Evolutionary conservation across 2,113 vertebrate genomes (phyloP).

Genomic region (Coturnix japonica): DNA sequence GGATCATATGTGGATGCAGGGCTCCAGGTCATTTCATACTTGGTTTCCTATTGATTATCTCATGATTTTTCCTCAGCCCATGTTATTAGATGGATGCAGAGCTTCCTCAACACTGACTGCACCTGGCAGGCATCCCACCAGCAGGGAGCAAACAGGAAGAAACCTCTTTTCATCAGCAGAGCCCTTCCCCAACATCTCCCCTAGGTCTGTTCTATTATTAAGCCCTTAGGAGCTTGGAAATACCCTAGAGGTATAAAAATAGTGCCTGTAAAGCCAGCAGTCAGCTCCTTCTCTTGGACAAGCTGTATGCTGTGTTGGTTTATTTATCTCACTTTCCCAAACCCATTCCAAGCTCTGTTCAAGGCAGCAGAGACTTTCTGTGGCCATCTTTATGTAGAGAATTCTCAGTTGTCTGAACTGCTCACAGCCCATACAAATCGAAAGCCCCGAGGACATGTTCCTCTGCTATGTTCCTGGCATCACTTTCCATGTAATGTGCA

Average conservation of each 20-base stretch:
- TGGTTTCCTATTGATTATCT: not conserved
- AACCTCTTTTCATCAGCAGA: conserved; percentile 1
- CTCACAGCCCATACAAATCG: not conserved
- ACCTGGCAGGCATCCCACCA: not conserved
- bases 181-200: not conserved
- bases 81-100: not conserved
- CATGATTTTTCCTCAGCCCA: not conserved
- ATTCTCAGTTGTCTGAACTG: rapidly evolving
- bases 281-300: not conserved
- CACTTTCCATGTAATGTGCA: not conserved
- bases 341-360: not conserved
- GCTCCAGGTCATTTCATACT: not conserved
- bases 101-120: not conserved
- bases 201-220: not conserved
- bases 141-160: conserved; percentile 22
- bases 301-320: not conserved
- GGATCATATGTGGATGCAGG: not conserved
- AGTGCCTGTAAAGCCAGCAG: conserved; percentile 11
- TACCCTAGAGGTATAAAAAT: not conserved
- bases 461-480: not conserved
- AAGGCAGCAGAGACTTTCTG: not conserved
- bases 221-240: not conserved
- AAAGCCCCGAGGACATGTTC: not conserved
- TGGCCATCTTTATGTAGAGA: not conserved
- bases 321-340: not conserved